Base-by-base conservation (phyloP, 2,797 vertebrate species). In the Hydrocynus forskahlii region DNA sequence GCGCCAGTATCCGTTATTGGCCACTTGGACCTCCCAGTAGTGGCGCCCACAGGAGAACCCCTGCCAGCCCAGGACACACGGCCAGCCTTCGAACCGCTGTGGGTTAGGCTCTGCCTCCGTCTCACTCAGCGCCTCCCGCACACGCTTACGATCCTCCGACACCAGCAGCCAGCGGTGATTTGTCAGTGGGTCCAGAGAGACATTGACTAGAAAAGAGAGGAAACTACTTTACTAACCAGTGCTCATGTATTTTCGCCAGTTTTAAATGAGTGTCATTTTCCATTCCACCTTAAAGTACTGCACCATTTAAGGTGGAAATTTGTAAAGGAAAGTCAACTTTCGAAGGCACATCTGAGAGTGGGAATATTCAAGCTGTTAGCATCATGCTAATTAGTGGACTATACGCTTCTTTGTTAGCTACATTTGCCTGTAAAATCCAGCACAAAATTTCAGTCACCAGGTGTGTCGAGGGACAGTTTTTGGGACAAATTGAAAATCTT, bases 11-110 rank as follows among this genome's bases (percentile, higher is more conserved):
- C 93, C 91, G 0, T 91, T 89, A 63, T 91, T 91, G 81, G 89
- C 84, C 1, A 94, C 87, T 48, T 92, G 76, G 14, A 94, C 92
- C 84, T 95, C 93, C 94, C 94, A 95, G 88, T 93, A 95, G 88
- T 93, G 92, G 72, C 93, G 92, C 0, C 94, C 92, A 0, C 66
- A 64, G 85, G 7, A 67, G 89, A 92, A 93, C 50, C 92, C 94
- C 81, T 93, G 88, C 91, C 90, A 87, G 59, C 88, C 92, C 63
- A 94, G 83, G 57, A 93, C 94, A 4, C 92, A 92, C 23, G 91
- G 89, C 91, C 92, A 91, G 64, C 79, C n/a, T 76, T 92, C 87
- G 0, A 94, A 94, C 40, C 94, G 91, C 76, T 93, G 92, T 0
- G 67, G 16, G 83, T 69, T 92, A 80, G 45, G 1, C 0, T 92